Conservation (phyloP, 2,113 vertebrate genomes). For the Neogale vison region DNA sequence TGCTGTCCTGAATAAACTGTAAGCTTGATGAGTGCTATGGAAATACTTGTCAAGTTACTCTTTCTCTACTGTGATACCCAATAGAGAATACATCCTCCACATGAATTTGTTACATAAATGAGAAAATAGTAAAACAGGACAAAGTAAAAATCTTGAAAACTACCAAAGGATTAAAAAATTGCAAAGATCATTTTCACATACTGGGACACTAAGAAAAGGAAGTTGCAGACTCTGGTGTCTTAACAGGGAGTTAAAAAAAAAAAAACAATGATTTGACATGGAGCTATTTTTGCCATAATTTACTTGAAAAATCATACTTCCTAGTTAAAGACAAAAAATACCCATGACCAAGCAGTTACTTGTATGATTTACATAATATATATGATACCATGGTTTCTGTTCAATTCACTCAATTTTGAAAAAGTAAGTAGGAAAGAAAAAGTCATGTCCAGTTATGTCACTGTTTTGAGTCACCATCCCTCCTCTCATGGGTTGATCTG, state of each 20-base stretch:
- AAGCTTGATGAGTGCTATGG: background rate
- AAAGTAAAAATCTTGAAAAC: background rate
- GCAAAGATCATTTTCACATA: background rate
- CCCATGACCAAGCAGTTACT: background rate
- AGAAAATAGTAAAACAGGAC: slow-evolving; percentile 1
- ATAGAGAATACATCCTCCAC: background rate
- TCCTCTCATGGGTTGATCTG: background rate
- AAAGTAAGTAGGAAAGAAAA: background rate
- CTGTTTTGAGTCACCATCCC: background rate
- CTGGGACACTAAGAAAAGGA: background rate
- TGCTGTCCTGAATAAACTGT: background rate
- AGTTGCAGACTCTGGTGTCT: background rate
- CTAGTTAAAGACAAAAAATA: slow-evolving; percentile 31
- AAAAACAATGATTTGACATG: background rate
- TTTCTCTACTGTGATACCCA: background rate
- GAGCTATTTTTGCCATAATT: background rate
- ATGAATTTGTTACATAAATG: background rate
- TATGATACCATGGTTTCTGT: background rate
- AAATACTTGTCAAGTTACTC: background rate
- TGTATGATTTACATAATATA: background rate
- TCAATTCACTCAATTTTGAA: background rate
- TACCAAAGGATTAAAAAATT: background rate
- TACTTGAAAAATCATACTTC: background rate
- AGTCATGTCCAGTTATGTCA: background rate
- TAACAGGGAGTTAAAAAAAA: background rate